Conservation (phyloP, 2,113 vertebrate species). For the Calyptomena viridis region DNA sequence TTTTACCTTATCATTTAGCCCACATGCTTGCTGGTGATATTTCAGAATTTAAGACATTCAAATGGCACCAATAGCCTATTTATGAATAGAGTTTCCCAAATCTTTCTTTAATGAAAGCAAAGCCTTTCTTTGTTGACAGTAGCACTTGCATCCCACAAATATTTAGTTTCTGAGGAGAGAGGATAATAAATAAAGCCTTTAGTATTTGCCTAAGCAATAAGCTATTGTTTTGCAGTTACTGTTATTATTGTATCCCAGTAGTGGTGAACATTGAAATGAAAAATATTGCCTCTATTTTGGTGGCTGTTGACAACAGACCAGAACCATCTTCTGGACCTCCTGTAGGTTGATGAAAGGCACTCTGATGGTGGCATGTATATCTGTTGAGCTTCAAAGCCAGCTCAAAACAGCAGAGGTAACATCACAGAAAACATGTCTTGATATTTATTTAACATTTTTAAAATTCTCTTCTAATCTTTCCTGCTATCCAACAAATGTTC, state of each 20-base stretch:
- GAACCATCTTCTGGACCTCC: neutral
- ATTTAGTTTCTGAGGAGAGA: neutral
- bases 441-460: neutral
- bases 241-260: neutral
- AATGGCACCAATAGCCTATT: neutral
- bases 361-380: neutral
- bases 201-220: neutral
- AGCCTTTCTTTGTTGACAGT: neutral
- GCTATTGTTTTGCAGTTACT: neutral
- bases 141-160: neutral
- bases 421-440: neutral
- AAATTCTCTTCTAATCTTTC: neutral
- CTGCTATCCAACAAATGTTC: neutral
- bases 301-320: neutral
- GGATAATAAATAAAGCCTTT: neutral
- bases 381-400: neutral
- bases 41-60: neutral
- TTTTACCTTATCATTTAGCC: slow-evolving; percentile 12
- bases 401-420: neutral
- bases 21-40: neutral
- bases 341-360: neutral
- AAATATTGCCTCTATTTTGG: neutral
- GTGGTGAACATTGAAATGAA: neutral
- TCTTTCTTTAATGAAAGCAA: neutral
- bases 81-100: neutral